phyloP scores from a whole-genome alignment of 1,140 invertebrate species.

The Cotesia chilonis region DNA sequence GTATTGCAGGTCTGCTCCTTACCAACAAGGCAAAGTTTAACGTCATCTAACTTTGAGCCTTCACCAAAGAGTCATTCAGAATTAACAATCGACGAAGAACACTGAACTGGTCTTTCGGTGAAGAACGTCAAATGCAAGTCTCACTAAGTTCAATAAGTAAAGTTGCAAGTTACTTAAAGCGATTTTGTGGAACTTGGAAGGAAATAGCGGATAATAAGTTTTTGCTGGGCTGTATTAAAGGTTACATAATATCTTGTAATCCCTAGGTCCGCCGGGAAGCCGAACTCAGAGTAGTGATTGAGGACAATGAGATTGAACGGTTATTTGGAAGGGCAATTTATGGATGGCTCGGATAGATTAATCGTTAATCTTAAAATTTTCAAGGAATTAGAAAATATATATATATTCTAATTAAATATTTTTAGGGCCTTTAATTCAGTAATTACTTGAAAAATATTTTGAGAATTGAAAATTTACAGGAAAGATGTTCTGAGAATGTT shows the following conservation, averaged over 20 bases:
- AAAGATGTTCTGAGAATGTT: constrained; percentile 3
- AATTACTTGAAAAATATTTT: background rate
- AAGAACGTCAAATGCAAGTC: background rate
- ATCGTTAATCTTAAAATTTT: constrained; percentile 50
- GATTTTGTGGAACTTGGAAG: constrained; percentile 19
- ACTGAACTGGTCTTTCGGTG: background rate
- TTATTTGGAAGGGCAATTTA: constrained; percentile 27
- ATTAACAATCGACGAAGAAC: background rate
- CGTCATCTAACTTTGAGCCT: too few relatives aligned
- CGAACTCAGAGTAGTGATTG: constrained; percentile 13
- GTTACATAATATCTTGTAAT: constrained; percentile 37
- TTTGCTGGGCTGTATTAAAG: constrained; percentile 19
- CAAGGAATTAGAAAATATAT: constrained; percentile 43
- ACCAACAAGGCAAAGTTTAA: too few relatives aligned
- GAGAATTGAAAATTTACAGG: too few relatives aligned
- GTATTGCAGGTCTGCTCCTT: too few relatives aligned
- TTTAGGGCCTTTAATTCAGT: constrained; percentile 37
- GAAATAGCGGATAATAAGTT: constrained; percentile 31
- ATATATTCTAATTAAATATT: too few relatives aligned
- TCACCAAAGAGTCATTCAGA: too few relatives aligned
- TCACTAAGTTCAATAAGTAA: constrained; percentile 7
- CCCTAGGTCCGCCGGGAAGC: background rate
- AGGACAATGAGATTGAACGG: background rate
- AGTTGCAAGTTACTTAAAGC: constrained; percentile 21
- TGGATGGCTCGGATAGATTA: constrained; percentile 42